Evolutionary conservation across 2,888 invertebrate species (phyloP), one percentile per base, ranked within the genome.

Genomic region (Blera fallax): DNA sequence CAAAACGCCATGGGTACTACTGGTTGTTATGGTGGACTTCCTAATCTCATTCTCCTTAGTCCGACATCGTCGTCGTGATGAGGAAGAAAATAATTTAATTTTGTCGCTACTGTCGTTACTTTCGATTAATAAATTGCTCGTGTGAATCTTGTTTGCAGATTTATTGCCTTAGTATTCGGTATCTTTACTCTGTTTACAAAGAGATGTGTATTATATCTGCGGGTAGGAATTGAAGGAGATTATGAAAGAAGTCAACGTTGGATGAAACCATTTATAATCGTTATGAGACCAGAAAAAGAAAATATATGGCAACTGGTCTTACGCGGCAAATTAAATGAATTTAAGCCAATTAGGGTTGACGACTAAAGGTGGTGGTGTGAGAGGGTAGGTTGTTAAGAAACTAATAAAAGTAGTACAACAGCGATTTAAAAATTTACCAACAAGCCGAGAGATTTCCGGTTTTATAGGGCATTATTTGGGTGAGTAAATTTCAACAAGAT

Each of bases 51-150:
- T 37, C 29, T 37, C 18, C 27, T 14, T 18, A 27, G 6, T 14
- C 40, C 21, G 11, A 2, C 16, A 52, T 37, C 14, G 24, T n/a
- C 21, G 40, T 58, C 37, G 58, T 67, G 16, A 27, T 27, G 32
- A 18, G 52, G 18, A 34, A n/a, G 76, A 48, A 48, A 14, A 48
- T 74, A 34, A 56, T 74, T 65, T 56, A 37, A 76, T 65, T 76
- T 76, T 16, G 37, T 54, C 50, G 58, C 32, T 50, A 52, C 40
- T 40, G 60, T 60, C 14, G 32, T 29, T n/a, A 21, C 10, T 54
- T 67, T 67, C 54, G 74, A 80, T 80, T 80, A 76, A 69, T 69
- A 81, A 76, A 76, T 81, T 76, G 69, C 69, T 81, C 29, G 48
- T 76, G 76, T 37, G 62, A 81, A 64, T 69, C 67, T 14, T 37